A percentile compares a stretch with the other conserved stretches of the same genome.
These are phyloP conservation scores for Percopsis transmontana DNA, from an alignment of 2,113 vertebrate genomes.

Conservation along the genomic window DNA sequence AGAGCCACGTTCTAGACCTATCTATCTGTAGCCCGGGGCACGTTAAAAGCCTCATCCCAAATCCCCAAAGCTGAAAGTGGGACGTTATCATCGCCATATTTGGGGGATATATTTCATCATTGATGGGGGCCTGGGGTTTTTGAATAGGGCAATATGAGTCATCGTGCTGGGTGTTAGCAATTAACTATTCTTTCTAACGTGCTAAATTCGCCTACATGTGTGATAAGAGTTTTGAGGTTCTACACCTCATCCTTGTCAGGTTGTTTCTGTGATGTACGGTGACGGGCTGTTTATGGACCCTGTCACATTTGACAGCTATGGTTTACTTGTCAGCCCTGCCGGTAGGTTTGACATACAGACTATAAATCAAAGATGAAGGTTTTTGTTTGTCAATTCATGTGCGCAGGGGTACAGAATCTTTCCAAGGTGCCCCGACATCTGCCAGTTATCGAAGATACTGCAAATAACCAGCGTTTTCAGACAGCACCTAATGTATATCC, in stretches of 20 bases:
- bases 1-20: slow-evolving; percentile 45
- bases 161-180: slow-evolving; percentile 12
- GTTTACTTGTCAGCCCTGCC: neutral
- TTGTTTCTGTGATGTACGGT: slow-evolving; percentile 10
- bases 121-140: slow-evolving; percentile 35
- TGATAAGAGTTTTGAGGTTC: slow-evolving; percentile 8
- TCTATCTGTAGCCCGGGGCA: slow-evolving; percentile 50
- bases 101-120: slow-evolving; percentile 28
- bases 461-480: slow-evolving; percentile 19
- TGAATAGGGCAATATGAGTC: slow-evolving; percentile 8
- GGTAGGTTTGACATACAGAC: slow-evolving; percentile 9
- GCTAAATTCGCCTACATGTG: neutral
- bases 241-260: neutral
- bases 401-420: slow-evolving; percentile 11
- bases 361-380: slow-evolving; percentile 20
- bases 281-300: slow-evolving; percentile 14
- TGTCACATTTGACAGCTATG: slow-evolving; percentile 11
- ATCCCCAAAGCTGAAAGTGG: slow-evolving; percentile 47
- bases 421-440: slow-evolving; percentile 15
- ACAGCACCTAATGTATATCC: slow-evolving; percentile 15
- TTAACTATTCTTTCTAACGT: slow-evolving; percentile 9
- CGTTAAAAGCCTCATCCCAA: slow-evolving; percentile 38
- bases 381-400: slow-evolving; percentile 12
- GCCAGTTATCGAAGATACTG: slow-evolving; percentile 6
- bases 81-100: slow-evolving; percentile 32